These are phyloP conservation scores for Solenodon paradoxus DNA, from an alignment of 2,113 vertebrate genomes.

Conservation along the genomic window DNA sequence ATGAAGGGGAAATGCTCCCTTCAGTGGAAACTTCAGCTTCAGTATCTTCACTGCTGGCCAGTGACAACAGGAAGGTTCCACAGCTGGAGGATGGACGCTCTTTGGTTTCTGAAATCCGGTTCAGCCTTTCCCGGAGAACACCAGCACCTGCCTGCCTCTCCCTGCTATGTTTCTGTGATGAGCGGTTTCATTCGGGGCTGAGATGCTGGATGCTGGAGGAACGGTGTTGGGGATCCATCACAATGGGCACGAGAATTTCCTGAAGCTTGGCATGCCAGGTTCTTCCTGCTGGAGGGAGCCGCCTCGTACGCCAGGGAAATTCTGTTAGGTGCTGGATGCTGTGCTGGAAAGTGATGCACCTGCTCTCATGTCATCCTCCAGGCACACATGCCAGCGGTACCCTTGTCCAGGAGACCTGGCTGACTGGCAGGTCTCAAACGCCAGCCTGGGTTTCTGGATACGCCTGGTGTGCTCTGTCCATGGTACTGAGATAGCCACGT, in stretches of 20 bases:
- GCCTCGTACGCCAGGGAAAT: too few relatives aligned
- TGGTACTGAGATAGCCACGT: fast-evolving
- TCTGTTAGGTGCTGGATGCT: fast-evolving
- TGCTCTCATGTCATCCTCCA: background rate
- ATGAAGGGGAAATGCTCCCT: conserved; percentile 18
- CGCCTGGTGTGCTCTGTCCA: background rate
- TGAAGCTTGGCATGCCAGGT: background rate
- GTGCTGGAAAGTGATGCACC: fast-evolving
- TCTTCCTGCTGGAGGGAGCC: background rate
- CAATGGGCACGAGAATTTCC: background rate
- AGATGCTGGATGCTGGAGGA: background rate
- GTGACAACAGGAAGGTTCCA: conserved; percentile 45
- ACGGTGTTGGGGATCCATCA: background rate
- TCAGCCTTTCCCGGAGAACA: conserved; percentile 13
- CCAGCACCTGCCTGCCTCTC: background rate
- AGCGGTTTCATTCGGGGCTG: background rate
- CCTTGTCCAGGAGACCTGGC: too few relatives aligned
- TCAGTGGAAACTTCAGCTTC: conserved; percentile 28
- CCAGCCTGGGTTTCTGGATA: background rate
- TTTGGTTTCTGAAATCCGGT: background rate
- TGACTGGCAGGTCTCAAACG: too few relatives aligned
- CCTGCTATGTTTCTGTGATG: background rate
- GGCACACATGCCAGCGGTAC: background rate
- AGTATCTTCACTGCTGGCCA: background rate
- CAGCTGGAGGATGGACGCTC: background rate